These are phyloP conservation scores for Tolmerus cingulatus DNA, from an alignment of 2,888 invertebrate species.

Conservation along the genomic window DNA sequence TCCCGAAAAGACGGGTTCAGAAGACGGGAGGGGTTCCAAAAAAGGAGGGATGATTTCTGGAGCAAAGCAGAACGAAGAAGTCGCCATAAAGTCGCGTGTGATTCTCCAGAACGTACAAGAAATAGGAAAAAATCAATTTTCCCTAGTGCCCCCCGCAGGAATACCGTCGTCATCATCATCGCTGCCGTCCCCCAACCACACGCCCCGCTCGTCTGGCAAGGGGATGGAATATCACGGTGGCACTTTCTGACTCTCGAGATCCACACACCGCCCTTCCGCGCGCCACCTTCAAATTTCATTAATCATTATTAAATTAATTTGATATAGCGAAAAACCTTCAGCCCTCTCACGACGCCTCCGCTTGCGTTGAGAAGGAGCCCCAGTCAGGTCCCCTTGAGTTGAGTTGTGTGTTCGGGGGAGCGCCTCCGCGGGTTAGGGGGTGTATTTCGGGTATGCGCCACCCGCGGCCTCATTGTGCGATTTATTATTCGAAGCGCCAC, in stretches of 20 bases:
- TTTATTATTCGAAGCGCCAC: neutral
- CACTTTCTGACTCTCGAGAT: neutral
- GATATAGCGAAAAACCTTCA: constrained; percentile 5
- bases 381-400: neutral
- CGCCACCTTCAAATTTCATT: constrained; percentile 2
- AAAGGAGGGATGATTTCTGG: neutral
- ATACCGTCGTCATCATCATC: neutral
- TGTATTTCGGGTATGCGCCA: neutral
- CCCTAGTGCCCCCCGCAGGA: neutral
- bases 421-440: neutral
- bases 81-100: neutral
- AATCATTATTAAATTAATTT: constrained; percentile 21
- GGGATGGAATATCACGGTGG: neutral
- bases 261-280: neutral
- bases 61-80: neutral
- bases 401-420: neutral
- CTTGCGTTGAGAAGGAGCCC: neutral
- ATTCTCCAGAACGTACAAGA: neutral
- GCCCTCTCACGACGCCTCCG: neutral
- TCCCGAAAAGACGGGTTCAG: neutral
- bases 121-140: neutral
- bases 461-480: neutral
- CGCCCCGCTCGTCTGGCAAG: neutral
- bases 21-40: neutral
- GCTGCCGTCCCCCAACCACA: neutral